Conservation (phyloP, 2,888 invertebrate genomes). For the Galeruca laticollis region DNA sequence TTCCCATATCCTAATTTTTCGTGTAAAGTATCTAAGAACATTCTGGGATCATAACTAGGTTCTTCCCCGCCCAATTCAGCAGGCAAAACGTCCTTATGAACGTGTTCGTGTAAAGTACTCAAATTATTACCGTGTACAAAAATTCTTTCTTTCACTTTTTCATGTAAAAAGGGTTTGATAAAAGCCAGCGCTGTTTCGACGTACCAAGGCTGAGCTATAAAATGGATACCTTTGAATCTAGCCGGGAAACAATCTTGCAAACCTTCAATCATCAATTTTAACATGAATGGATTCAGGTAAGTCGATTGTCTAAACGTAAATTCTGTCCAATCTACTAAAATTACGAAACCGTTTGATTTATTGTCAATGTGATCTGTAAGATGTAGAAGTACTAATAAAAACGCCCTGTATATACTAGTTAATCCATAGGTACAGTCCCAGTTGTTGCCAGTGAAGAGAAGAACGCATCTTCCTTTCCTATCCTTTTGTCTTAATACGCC, state of each 20-base stretch:
- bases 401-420: constrained; percentile 81
- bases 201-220: constrained; percentile 91
- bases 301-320: constrained; percentile 87
- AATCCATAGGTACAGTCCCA: constrained; percentile 84
- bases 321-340: constrained; percentile 91
- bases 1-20: constrained; percentile 9
- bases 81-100: constrained; percentile 87
- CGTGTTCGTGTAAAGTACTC: constrained; percentile 81
- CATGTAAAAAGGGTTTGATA: constrained; percentile 87
- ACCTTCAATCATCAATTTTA: constrained; percentile 88
- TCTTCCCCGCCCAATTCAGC: constrained; percentile 90
- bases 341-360: constrained; percentile 86
- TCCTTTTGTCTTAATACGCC: constrained; percentile 82
- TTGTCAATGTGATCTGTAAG: constrained; percentile 83
- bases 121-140: constrained; percentile 85
- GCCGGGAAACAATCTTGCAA: constrained; percentile 91
- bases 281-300: constrained; percentile 81
- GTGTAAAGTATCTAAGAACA: constrained; percentile 59
- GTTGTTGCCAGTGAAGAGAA: constrained; percentile 81
- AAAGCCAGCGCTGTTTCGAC: constrained; percentile 86
- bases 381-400: constrained; percentile 83
- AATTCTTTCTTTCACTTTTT: constrained; percentile 85
- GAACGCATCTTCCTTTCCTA: constrained; percentile 82
- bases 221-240: constrained; percentile 88
- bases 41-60: constrained; percentile 68